phyloP scores from a whole-genome alignment of 2,113 vertebrate species.

The Cyprinus carpio region DNA sequence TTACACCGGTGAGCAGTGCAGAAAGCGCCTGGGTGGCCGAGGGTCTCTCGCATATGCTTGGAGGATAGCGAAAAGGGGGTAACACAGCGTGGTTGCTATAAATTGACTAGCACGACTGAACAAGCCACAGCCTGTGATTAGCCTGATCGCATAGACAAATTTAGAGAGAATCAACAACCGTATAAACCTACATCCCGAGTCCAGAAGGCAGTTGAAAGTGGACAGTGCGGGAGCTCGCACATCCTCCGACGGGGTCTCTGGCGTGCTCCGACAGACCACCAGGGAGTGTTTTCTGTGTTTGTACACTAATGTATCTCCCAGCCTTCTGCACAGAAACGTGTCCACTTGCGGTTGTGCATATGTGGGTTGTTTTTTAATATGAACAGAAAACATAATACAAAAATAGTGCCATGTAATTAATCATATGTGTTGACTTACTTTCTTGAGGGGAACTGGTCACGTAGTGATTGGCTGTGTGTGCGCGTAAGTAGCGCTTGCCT shows the following conservation, averaged over 20 bases:
- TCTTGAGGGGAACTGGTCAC: slow-evolving; percentile 94
- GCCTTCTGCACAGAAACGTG: background rate
- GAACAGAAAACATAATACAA: too few species aligned
- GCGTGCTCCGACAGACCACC: background rate
- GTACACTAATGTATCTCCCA: background rate
- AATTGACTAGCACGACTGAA: too few species aligned
- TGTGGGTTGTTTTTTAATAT: background rate
- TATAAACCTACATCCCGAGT: background rate
- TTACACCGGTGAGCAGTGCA: too few species aligned
- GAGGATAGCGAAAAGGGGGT: too few species aligned
- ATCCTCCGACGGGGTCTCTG: background rate
- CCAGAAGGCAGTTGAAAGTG: background rate
- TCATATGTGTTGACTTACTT: slow-evolving; percentile 76
- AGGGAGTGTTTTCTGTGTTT: slow-evolving; percentile 30
- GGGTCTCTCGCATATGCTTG: too few species aligned
- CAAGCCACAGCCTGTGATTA: too few species aligned
- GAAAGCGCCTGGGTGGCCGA: too few species aligned
- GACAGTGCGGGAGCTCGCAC: too few species aligned
- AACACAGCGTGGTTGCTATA: too few species aligned
- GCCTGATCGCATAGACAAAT: too few species aligned
- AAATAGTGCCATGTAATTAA: background rate
- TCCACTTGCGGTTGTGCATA: background rate
- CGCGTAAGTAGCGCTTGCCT: slow-evolving; percentile 99
- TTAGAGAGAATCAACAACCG: background rate
- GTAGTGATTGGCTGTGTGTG: slow-evolving; percentile 97